phyloP scores from a whole-genome alignment of 1,140 invertebrate genomes.

The Drosophila pseudoobscura region DNA sequence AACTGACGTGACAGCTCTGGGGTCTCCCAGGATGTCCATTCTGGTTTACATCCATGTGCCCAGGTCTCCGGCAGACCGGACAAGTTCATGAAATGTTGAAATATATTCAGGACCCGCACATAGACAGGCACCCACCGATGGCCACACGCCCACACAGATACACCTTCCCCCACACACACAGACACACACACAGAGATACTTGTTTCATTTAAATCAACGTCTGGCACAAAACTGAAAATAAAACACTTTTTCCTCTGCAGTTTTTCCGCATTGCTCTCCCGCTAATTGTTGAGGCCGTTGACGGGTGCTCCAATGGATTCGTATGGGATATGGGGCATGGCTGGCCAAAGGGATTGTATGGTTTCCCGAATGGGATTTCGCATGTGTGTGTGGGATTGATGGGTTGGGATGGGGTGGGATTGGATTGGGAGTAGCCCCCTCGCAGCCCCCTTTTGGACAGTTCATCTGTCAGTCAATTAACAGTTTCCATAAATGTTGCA shows the following conservation, averaged over 20 bases:
- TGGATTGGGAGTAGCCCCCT: background rate
- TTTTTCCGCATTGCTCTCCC: conserved; percentile 44
- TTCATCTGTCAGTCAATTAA: conserved; percentile 73
- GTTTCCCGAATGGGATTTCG: background rate
- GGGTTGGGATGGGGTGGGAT: no score
- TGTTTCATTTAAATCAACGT: conserved; percentile 23
- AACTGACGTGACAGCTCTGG: conserved; percentile 34
- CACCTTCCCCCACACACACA: background rate
- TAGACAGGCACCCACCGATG: background rate
- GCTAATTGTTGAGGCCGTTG: conserved; percentile 32
- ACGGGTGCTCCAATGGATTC: background rate
- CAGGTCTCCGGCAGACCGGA: conserved; percentile 18
- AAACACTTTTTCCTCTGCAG: conserved; percentile 12
- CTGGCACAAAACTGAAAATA: background rate
- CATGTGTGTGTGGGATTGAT: no score
- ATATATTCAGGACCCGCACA: conserved; percentile 29
- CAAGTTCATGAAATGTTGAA: conserved; percentile 63
- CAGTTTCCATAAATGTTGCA: conserved; percentile 64
- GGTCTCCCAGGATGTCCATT: conserved; percentile 17
- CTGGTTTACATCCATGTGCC: conserved; percentile 1
- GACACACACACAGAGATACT: conserved; percentile 11
- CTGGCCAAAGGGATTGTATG: background rate
- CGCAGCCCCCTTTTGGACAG: conserved; percentile 22
- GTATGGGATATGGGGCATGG: background rate
- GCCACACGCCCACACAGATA: no score